A percentile compares a stretch with the other conserved stretches of the same genome.
Conservation (phyloP, 2,888 invertebrate genomes). For the Syrista parreyssii region DNA sequence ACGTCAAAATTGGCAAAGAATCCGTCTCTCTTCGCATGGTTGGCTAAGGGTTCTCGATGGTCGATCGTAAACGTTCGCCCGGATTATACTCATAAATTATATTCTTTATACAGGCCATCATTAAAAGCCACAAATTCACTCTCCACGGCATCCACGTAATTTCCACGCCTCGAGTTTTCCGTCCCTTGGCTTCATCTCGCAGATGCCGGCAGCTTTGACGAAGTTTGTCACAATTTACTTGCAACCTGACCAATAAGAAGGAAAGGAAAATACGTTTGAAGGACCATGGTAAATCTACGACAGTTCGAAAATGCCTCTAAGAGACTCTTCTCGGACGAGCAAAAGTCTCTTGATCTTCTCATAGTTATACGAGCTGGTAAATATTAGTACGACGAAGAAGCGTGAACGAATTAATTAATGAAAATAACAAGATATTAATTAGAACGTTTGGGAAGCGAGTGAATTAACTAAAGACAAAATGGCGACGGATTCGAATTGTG, state of each 20-base stretch:
- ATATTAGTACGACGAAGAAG: background rate
- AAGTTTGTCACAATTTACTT: constrained; percentile 15
- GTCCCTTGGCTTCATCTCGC: background rate
- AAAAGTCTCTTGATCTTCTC: background rate
- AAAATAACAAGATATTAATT: background rate
- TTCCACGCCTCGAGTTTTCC: background rate
- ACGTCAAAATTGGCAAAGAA: background rate
- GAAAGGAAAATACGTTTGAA: background rate
- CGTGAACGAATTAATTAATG: background rate
- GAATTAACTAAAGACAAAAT: background rate
- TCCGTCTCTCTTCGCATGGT: background rate
- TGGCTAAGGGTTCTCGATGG: background rate
- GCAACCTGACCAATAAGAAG: constrained; percentile 1
- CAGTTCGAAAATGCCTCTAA: background rate
- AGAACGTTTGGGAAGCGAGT: background rate
- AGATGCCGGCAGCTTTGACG: constrained; percentile 11
- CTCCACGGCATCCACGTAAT: background rate
- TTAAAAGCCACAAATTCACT: background rate
- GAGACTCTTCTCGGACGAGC: background rate
- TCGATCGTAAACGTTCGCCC: background rate
- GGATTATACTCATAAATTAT: constrained; percentile 45
- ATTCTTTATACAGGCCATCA: constrained; percentile 39
- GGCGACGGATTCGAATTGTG: background rate
- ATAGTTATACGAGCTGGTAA: background rate
- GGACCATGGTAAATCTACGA: background rate